Percentiles rank a stretch among this genome's conserved stretches.
Evolutionary conservation across 2,888 invertebrate genomes (phyloP).

Genomic region (Antheraea yamamai): DNA sequence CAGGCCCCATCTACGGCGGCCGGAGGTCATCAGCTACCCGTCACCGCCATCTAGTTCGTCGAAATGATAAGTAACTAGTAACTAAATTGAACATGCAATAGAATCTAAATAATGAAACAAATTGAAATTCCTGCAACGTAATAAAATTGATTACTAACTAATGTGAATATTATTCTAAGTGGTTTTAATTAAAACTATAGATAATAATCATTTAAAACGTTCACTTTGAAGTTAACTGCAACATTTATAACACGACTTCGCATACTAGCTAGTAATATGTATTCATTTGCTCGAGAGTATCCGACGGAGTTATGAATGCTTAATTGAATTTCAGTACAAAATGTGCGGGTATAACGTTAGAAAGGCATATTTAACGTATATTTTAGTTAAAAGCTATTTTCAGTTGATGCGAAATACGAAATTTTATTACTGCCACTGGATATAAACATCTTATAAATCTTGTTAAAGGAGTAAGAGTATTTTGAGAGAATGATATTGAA

Average conservation of each 20-base stretch:
- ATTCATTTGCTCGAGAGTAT: slow-evolving; percentile 3
- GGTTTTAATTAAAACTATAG: neutral
- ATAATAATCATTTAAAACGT: neutral
- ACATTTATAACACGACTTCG: neutral
- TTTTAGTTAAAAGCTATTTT: neutral
- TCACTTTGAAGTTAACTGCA: neutral
- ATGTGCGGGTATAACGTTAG: neutral
- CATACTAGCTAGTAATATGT: neutral
- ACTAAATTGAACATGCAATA: neutral
- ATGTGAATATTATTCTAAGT: neutral
- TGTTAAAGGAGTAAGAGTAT: neutral
- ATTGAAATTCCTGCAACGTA: neutral
- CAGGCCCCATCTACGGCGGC: no score
- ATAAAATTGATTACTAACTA: neutral
- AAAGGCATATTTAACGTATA: neutral
- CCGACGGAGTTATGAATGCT: slow-evolving; percentile 1
- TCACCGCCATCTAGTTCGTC: no score
- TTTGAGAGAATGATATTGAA: neutral
- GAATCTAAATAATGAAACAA: neutral
- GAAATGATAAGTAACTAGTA: neutral
- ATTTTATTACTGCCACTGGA: neutral
- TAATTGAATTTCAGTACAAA: neutral
- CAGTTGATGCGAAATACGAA: neutral
- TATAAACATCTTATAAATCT: neutral
- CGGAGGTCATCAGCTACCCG: no score